Evolutionary conservation across 1,140 invertebrate species (phyloP).

Genomic region (Drosophila malerkotliana): DNA sequence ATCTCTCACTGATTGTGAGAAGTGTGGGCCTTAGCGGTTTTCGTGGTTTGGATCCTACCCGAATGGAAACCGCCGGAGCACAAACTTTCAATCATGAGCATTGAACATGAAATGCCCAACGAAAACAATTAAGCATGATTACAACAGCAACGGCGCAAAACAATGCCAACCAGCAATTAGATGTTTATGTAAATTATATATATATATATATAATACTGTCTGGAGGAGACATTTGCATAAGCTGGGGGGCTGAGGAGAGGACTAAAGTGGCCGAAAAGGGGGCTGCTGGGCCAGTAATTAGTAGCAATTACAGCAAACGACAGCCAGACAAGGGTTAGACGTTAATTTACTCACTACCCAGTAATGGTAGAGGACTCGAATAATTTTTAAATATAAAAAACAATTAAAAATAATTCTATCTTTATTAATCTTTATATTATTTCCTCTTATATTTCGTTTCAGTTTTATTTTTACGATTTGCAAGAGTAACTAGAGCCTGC

Average conservation of each 20-base stretch:
- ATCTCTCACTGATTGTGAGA: constrained; percentile 14
- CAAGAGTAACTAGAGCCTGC: too few relatives aligned
- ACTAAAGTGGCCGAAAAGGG: not conserved
- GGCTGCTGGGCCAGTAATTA: constrained; percentile 66
- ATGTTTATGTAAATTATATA: constrained; percentile 79
- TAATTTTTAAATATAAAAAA: too few relatives aligned
- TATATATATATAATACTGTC: constrained; percentile 2
- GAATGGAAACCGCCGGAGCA: constrained; percentile 65
- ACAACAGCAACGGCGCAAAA: constrained; percentile 42
- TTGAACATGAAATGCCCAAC: constrained; percentile 72
- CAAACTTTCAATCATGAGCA: constrained; percentile 79
- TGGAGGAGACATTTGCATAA: constrained; percentile 65
- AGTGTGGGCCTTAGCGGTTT: constrained; percentile 37
- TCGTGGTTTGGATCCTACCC: constrained; percentile 48
- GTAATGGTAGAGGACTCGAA: too few relatives aligned
- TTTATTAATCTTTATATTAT: too few relatives aligned
- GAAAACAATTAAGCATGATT: constrained; percentile 80
- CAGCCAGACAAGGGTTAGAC: constrained; percentile 9
- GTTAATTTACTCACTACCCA: constrained; percentile 2
- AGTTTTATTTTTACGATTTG: too few relatives aligned
- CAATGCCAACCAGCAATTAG: constrained; percentile 74
- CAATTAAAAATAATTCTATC: too few relatives aligned
- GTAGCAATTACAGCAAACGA: constrained; percentile 67
- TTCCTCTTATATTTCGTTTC: too few relatives aligned
- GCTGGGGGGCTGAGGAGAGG: constrained; percentile 22